Percentiles rank a stretch among this genome's conserved stretches.
Conservation (phyloP, 2,888 invertebrate genomes). For the Spicauda simplicius region DNA sequence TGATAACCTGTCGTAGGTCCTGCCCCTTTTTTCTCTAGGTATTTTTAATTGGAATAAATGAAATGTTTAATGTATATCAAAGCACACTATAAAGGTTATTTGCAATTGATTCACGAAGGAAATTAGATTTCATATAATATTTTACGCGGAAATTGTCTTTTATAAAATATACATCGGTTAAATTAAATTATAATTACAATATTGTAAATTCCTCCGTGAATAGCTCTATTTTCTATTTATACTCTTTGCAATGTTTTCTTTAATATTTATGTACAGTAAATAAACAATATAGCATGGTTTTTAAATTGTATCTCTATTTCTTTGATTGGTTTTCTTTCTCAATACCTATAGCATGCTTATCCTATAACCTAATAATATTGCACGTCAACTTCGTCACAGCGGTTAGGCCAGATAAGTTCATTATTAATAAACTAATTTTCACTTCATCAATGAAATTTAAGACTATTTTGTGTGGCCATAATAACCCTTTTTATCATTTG, state of each 20-base stretch:
- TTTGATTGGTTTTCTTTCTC: conserved; percentile 50
- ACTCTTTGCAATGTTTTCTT: conserved; percentile 84
- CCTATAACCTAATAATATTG: conserved; percentile 29
- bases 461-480: conserved; percentile 82
- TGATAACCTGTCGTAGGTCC: neutral
- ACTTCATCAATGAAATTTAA: conserved; percentile 50
- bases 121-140: conserved; percentile 4
- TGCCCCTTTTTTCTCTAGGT: conserved; percentile 8
- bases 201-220: conserved; percentile 43
- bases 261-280: conserved; percentile 49
- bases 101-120: conserved; percentile 35
- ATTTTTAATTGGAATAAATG: neutral
- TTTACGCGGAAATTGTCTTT: neutral
- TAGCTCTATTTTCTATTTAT: conserved; percentile 52
- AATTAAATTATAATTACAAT: neutral
- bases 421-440: conserved; percentile 51
- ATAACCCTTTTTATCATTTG: conserved; percentile 44
- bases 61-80: conserved; percentile 15
- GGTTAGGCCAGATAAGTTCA: conserved; percentile 57
- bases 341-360: conserved; percentile 61
- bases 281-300: conserved; percentile 53
- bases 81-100: conserved; percentile 15
- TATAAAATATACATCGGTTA: neutral
- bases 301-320: conserved; percentile 44
- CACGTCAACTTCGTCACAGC: conserved; percentile 41